A percentile compares a stretch with the other conserved stretches of the same genome.
Conservation (phyloP, 2,797 vertebrate species). For the Macroramphosus scolopax region DNA sequence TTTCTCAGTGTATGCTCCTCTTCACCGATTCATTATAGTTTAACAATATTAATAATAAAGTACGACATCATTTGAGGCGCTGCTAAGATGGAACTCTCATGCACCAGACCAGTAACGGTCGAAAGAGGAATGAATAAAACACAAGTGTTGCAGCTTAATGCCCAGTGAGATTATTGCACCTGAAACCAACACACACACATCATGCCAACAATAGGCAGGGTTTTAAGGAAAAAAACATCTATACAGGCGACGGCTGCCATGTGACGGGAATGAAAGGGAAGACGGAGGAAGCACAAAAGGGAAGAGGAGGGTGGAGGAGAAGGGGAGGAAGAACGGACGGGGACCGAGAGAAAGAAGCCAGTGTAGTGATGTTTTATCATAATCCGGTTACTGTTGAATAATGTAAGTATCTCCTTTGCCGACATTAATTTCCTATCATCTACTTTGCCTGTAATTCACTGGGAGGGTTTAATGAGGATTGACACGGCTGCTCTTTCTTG, state of each 20-base stretch:
- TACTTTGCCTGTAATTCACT: conserved; percentile 69
- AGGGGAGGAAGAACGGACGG: conserved; percentile 20
- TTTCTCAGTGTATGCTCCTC: too few species aligned
- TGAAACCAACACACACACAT: conserved; percentile 2
- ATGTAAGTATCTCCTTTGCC: conserved; percentile 74
- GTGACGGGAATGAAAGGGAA: conserved; percentile 21
- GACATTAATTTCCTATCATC: conserved; percentile 78
- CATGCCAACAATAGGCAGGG: conserved; percentile 1
- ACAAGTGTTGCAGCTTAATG: conserved; percentile 16
- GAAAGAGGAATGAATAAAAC: too few species aligned
- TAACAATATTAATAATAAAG: too few species aligned
- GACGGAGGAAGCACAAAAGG: background rate
- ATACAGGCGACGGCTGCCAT: conserved; percentile 19
- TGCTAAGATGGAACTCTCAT: conserved; percentile 4
- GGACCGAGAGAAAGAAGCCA: conserved; percentile 42
- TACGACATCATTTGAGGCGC: too few species aligned
- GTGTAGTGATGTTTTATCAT: conserved; percentile 72
- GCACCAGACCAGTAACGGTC: too few species aligned
- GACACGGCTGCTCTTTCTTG: conserved; percentile 70
- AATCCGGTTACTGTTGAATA: conserved; percentile 78
- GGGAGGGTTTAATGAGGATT: conserved; percentile 75
- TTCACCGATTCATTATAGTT: too few species aligned
- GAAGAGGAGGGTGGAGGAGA: conserved; percentile 4
- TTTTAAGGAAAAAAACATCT: conserved; percentile 11
- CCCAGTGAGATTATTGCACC: conserved; percentile 4